Evolutionary conservation across 53 echinoderm and acorn worm species (phyloP), one percentile per base, ranked within the genome.

Genomic region (Echinarachnius parma): DNA sequence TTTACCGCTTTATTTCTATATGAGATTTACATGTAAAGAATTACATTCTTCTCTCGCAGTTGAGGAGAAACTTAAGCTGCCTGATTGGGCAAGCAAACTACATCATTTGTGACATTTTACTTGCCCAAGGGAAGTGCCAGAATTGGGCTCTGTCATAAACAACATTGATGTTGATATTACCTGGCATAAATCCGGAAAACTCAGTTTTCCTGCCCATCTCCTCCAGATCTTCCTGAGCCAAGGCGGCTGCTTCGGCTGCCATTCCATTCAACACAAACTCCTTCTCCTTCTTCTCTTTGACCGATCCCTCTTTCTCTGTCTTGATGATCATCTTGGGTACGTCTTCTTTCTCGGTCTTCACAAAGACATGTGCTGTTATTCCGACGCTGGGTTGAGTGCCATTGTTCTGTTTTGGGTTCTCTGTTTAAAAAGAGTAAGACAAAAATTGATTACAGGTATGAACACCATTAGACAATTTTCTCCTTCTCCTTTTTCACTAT

Each of bases 201-300:
- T 76, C 66, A 20, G 34, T 53, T 53, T 53, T 50, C 52, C 66
- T 65, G 33, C 60, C 64, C 1, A 86, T 35, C 45, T 89, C 89
- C 9, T 78, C 46, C 63, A 78, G 65, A 29, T 88, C 88, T 24
- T 92, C 89, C 52, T 84, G 85, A 2, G 88, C 89, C 24, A 81
- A 49, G 13, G 81, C 92, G n/a, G 81, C 82, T 18, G 72, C 88
- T 54, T 92, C 85, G 8, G 88, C 89, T 45, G 77, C 92, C 84
- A 83, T 77, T 24, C 92, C 92, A 57, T 84, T 91, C 59, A 85
- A 48, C 48, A 90, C 82, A n/a, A 90, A 47, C 13, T 79, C 77
- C 29, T 66, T 63, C 46, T 83, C 62, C 33, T 69, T 66, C 59
- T 64, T 36, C 25, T 61, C 53, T 36, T 62, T 35, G n/a, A 39